Evolutionary conservation across 2,888 invertebrate genomes (phyloP).

Genomic region (Bursaphelenchus okinawaensis): DNA sequence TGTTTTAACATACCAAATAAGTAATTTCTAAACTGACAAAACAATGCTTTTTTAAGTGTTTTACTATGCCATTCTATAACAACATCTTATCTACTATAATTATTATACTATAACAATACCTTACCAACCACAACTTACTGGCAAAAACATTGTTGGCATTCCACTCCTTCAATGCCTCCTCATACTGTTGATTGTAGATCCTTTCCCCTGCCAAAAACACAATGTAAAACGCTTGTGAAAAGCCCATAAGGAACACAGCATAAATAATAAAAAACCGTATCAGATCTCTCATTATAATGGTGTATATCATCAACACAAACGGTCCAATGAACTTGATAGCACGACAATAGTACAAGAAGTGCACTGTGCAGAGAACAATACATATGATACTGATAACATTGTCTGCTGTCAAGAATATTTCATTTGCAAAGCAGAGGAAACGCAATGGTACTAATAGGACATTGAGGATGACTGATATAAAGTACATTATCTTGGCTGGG

Average conservation of each 20-base stretch:
- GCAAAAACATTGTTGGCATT: neutral
- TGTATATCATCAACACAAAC: slow-evolving; percentile 97
- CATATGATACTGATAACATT: slow-evolving; percentile 85
- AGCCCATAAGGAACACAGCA: slow-evolving; percentile 90
- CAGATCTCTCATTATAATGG: slow-evolving; percentile 93
- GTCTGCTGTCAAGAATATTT: slow-evolving; percentile 69
- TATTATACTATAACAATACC: too few relatives aligned
- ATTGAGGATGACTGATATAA: slow-evolving; percentile 79
- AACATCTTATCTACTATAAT: too few relatives aligned
- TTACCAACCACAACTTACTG: too few relatives aligned
- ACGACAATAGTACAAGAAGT: slow-evolving; percentile 94
- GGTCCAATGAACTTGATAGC: slow-evolving; percentile 75
- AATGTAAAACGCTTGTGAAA: slow-evolving; percentile 69
- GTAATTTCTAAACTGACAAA: too few relatives aligned
- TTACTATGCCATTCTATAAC: too few relatives aligned
- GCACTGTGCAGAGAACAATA: slow-evolving; percentile 89
- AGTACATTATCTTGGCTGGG: slow-evolving; percentile 84
- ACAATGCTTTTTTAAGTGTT: too few relatives aligned
- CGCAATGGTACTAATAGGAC: slow-evolving; percentile 33
- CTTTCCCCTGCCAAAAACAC: slow-evolving; percentile 9
- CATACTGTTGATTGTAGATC: neutral
- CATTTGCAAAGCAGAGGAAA: slow-evolving; percentile 26
- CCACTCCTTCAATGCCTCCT: neutral
- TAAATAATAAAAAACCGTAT: slow-evolving; percentile 92
- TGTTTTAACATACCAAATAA: too few relatives aligned